A percentile compares a stretch with the other conserved stretches of the same genome.
These are phyloP conservation scores for Hydrotaea cyrtoneurina DNA, from an alignment of 2,888 invertebrate species.

Conservation along the genomic window DNA sequence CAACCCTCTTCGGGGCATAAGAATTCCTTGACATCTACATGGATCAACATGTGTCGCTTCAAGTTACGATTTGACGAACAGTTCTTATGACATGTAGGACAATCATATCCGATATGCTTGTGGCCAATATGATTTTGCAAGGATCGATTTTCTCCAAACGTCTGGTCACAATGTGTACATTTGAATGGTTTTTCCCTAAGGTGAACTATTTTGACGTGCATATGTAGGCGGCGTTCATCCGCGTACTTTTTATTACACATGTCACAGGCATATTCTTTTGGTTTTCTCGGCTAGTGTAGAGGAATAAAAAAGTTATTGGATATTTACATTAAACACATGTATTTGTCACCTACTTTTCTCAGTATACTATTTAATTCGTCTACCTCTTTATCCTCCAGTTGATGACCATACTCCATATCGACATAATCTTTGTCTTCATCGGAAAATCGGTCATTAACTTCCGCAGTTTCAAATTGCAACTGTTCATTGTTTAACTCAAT, in stretches of 20 bases:
- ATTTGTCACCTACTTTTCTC: constrained; percentile 35
- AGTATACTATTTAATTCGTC: constrained; percentile 52
- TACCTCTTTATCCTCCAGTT: constrained; percentile 39
- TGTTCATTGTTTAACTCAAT: constrained; percentile 34
- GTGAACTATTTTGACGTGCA: constrained; percentile 57
- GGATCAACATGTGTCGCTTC: constrained; percentile 51
- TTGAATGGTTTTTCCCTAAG: constrained; percentile 53
- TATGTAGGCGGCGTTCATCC: constrained; percentile 37
- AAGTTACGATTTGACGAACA: constrained; percentile 50
- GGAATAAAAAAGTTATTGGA: background rate
- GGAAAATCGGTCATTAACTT: constrained; percentile 22
- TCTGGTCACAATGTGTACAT: constrained; percentile 55
- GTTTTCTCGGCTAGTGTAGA: constrained; percentile 44
- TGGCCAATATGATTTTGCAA: constrained; percentile 47
- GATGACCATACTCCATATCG: background rate
- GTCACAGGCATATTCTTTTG: constrained; percentile 56
- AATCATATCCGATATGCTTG: constrained; percentile 50
- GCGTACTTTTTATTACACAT: constrained; percentile 56
- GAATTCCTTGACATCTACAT: constrained; percentile 65
- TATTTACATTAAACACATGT: background rate
- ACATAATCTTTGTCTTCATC: constrained; percentile 13
- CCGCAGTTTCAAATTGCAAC: background rate
- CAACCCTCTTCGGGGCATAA: constrained; percentile 73
- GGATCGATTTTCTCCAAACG: constrained; percentile 49
- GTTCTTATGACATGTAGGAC: constrained; percentile 49